Evolutionary conservation across 2,113 vertebrate species (phyloP).

Genomic region (Dicrurus megarhynchus): DNA sequence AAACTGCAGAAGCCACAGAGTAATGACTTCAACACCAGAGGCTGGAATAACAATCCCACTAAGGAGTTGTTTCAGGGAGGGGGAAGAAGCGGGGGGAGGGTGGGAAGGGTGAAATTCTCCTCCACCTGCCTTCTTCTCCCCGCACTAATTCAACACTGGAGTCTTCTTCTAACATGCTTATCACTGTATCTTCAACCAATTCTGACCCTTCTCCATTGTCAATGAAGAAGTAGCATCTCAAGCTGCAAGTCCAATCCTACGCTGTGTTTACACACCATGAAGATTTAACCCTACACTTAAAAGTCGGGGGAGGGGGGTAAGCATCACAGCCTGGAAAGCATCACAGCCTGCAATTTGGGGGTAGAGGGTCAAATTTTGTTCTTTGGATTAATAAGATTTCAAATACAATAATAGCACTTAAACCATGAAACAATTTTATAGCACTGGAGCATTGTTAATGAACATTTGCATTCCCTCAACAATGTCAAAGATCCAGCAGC

Average conservation of each 20-base stretch:
- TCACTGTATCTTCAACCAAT: background rate
- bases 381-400: background rate
- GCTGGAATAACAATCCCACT: background rate
- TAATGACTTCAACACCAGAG: background rate
- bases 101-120: background rate
- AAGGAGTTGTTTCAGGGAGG: background rate
- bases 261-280: background rate
- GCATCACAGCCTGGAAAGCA: background rate
- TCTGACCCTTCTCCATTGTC: background rate
- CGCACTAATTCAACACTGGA: background rate
- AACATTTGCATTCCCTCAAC: background rate
- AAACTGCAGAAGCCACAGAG: background rate
- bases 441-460: background rate
- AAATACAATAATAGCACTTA: background rate
- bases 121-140: background rate
- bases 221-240: background rate
- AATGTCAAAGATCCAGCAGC: background rate
- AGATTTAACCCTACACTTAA: background rate
- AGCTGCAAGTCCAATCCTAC: background rate
- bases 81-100: background rate
- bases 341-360: background rate
- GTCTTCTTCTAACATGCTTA: background rate
- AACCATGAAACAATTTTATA: background rate
- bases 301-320: rapidly evolving
- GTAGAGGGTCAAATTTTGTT: background rate